Evolutionary conservation across 2,113 vertebrate species (phyloP), one percentile per base, ranked within the genome.

Genomic region (Polyodon spathula): DNA sequence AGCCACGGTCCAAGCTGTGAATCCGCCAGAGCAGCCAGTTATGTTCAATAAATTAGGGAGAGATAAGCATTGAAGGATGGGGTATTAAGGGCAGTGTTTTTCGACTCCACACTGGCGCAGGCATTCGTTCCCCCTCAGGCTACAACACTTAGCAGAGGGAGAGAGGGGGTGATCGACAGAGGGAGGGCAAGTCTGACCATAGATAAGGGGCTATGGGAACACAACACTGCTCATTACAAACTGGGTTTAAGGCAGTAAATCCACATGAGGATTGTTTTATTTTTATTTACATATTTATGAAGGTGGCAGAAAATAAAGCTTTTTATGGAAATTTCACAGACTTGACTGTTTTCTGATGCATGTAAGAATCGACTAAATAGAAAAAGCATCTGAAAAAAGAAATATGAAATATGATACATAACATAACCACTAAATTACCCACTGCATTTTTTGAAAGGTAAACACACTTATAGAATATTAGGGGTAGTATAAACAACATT

Each of bases 41-140:
- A 66, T 59, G 59, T 73, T 78, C 78, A 75, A 76, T 77, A 80
- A 79, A 80, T 84, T 75, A 74, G 76, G 73, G 69, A 61, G 68
- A 79, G 76, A 80, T 70, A 75, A 82, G 77, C 79, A 72, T 65
- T 70, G 83, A 82, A 79, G 73, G 82, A 66, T 69, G 72, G 66
- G 60, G 67, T 51, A 73, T 74, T 73, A 79, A 79, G 76, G 73
- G 77, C 70, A 75, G 71, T 75, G 69, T 58, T 70, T 72, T 74
- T 14, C 6, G 60, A 54, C 51, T 62, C 66, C 57, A 78, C 75
- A 55, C 73, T 63, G 73, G 74, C 69, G 75, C 15, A 40, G 50
- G 65, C 69, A 59, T 62, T 16, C 8, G 48, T 52, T 37, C 11
- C n/a, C 10, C 40, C 1, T 0, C 8, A 0, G 68, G 2, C 0